Percentiles rank a stretch among this genome's conserved stretches.
phyloP scores from a whole-genome alignment of 2,113 vertebrate species.

The Lethenteron reissneri region DNA sequence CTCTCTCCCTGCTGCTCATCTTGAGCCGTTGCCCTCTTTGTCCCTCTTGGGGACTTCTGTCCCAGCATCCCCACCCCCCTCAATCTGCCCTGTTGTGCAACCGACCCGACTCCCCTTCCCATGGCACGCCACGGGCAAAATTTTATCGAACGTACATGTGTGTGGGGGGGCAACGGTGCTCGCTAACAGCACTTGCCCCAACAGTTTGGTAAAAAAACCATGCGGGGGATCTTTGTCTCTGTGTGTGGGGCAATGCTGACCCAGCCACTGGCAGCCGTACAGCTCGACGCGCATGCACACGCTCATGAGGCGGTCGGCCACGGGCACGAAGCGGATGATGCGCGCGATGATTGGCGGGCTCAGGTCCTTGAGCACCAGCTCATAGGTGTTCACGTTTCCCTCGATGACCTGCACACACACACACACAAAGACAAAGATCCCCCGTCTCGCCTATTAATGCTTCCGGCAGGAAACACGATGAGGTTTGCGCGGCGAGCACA shows the following conservation, averaged over 20 bases:
- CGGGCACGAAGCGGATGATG: slow-evolving; percentile 68
- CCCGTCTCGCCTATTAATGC: too few relatives aligned
- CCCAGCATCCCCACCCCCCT: not conserved
- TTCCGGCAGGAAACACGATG: too few relatives aligned
- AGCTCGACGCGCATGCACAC: slow-evolving; percentile 90
- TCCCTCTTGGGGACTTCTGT: not conserved
- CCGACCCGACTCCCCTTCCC: not conserved
- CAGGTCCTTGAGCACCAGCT: slow-evolving; percentile 74
- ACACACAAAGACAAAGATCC: too few relatives aligned
- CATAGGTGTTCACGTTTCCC: slow-evolving; percentile 75
- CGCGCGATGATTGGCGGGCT: slow-evolving; percentile 73
- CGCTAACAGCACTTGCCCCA: too few relatives aligned
- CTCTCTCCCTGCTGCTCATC: not conserved
- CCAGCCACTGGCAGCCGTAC: slow-evolving; percentile 84
- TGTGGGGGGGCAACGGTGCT: too few relatives aligned
- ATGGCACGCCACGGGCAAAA: too few relatives aligned
- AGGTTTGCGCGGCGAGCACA: too few relatives aligned
- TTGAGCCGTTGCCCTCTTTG: not conserved
- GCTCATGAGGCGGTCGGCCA: slow-evolving; percentile 66
- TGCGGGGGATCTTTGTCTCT: too few relatives aligned
- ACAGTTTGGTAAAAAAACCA: too few relatives aligned
- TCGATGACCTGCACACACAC: slow-evolving; percentile 43
- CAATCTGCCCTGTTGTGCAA: too few relatives aligned
- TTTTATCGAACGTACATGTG: too few relatives aligned
- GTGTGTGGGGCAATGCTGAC: slow-evolving; percentile 21